A percentile compares a stretch with the other conserved stretches of the same genome.
Conservation (phyloP, 23 tunicate genomes). For the Ascidia mentula region DNA sequence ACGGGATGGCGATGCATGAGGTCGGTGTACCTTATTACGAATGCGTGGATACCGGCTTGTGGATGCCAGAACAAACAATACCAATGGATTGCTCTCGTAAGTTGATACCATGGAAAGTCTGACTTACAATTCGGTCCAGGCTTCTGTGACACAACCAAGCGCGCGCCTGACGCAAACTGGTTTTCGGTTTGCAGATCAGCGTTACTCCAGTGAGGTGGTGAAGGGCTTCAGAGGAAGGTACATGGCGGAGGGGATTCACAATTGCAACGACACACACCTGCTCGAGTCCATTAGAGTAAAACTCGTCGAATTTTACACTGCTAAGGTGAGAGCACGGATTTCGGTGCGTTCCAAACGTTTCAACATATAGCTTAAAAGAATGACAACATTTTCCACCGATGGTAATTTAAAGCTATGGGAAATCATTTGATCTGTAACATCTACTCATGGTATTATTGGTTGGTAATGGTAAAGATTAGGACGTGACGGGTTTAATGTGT, state of each 20-base stretch:
- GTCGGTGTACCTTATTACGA: conserved; percentile 36
- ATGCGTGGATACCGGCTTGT: conserved; percentile 41
- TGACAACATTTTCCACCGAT: too few species aligned
- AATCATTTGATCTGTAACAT: too few species aligned
- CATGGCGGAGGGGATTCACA: neutral
- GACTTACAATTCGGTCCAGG: too few species aligned
- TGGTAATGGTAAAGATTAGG: too few species aligned
- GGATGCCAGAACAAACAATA: conserved; percentile 46
- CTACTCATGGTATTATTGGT: too few species aligned
- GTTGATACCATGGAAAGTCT: too few species aligned
- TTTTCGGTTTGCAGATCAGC: conserved; percentile 41
- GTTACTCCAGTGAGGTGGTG: conserved; percentile 56
- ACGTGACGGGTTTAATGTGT: too few species aligned
- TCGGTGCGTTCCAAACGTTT: too few species aligned
- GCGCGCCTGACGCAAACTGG: too few species aligned
- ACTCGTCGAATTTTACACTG: conserved; percentile 26
- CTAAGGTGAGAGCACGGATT: conserved; percentile 36
- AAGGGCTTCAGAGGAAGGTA: conserved; percentile 63
- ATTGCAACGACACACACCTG: conserved; percentile 59
- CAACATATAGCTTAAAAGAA: too few species aligned
- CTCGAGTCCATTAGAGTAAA: conserved; percentile 53
- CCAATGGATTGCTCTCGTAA: conserved; percentile 90
- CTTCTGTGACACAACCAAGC: too few species aligned
- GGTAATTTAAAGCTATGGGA: too few species aligned
- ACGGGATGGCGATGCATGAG: conserved; percentile 80